phyloP scores from a whole-genome alignment of 1,140 invertebrate genomes.

The Scaptomyza pallida region DNA sequence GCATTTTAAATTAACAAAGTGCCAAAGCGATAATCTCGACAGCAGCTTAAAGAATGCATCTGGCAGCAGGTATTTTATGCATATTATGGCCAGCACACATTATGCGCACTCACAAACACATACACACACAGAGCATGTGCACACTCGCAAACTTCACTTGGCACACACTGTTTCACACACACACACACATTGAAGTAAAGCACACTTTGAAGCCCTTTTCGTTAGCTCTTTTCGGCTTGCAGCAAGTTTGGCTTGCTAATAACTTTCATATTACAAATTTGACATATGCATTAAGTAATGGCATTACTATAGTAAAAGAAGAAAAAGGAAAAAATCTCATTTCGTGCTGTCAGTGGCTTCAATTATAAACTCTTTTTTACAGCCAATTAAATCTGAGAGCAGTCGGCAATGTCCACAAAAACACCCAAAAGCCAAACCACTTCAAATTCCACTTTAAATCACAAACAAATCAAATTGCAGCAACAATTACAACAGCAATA shows the following conservation, averaged over 20 bases:
- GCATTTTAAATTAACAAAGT: slow-evolving; percentile 21
- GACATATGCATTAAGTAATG: neutral
- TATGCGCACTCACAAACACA: slow-evolving; percentile 21
- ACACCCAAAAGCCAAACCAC: neutral
- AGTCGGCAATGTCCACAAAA: slow-evolving; percentile 18
- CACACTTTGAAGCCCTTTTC: slow-evolving; percentile 13
- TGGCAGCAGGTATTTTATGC: slow-evolving; percentile 53
- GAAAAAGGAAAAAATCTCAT: slow-evolving; percentile 14
- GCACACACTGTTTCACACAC: slow-evolving; percentile 38
- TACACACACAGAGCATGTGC: slow-evolving; percentile 33
- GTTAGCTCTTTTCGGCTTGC: neutral
- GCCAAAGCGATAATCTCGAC: slow-evolving; percentile 15
- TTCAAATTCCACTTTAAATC: slow-evolving; percentile 18
- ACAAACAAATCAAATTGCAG: slow-evolving; percentile 70
- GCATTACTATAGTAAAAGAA: slow-evolving; percentile 4
- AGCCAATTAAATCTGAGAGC: slow-evolving; percentile 58
- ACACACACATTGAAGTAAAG: slow-evolving; percentile 10
- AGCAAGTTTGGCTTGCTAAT: neutral
- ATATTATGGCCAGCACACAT: slow-evolving; percentile 55
- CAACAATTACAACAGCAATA: slow-evolving; percentile 53
- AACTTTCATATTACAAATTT: neutral
- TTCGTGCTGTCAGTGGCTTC: slow-evolving; percentile 29
- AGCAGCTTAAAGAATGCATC: slow-evolving; percentile 15
- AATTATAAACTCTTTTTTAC: slow-evolving; percentile 66
- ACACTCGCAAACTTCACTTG: slow-evolving; percentile 17